phyloP scores from a whole-genome alignment of 2,888 invertebrate species.

The Melieria omissa region DNA sequence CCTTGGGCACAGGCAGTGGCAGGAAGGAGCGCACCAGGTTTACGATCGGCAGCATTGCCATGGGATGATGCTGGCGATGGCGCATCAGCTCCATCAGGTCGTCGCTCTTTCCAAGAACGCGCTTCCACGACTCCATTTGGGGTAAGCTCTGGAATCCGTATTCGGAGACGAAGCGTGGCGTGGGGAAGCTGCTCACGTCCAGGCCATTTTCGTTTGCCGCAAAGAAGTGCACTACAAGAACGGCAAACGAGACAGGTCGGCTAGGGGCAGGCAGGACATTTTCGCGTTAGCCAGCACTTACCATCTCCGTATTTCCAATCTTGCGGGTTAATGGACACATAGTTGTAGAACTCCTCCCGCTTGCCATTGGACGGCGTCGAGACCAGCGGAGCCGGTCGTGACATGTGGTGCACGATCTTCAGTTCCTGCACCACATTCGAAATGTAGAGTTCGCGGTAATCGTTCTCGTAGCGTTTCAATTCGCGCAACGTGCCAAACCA shows the following conservation, averaged over 20 bases:
- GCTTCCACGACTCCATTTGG: constrained; percentile 74
- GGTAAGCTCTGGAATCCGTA: constrained; percentile 95
- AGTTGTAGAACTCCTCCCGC: constrained; percentile 75
- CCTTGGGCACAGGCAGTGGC: constrained; percentile 70
- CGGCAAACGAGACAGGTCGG: not conserved
- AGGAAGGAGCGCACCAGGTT: constrained; percentile 74
- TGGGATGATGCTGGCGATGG: constrained; percentile 88
- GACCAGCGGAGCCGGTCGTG: constrained; percentile 69
- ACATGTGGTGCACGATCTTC: constrained; percentile 53
- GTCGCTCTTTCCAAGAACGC: constrained; percentile 68
- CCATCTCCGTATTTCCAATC: constrained; percentile 86
- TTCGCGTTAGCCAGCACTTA: constrained; percentile 58
- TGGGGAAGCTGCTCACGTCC: constrained; percentile 80
- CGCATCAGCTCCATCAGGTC: constrained; percentile 75
- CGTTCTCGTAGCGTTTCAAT: constrained; percentile 73
- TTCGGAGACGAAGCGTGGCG: constrained; percentile 91
- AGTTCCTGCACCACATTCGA: constrained; percentile 78
- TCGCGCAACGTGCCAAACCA: constrained; percentile 75
- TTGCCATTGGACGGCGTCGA: constrained; percentile 94
- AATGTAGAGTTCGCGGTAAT: constrained; percentile 87
- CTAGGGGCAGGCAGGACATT: too few relatives aligned
- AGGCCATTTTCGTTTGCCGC: constrained; percentile 85
- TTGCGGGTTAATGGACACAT: constrained; percentile 81
- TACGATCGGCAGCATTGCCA: constrained; percentile 75
- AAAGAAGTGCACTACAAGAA: constrained; percentile 82